Percentiles rank a stretch among this genome's conserved stretches.
Conservation (phyloP, 2,113 vertebrate species). For the Chloropsis cyanopogon region DNA sequence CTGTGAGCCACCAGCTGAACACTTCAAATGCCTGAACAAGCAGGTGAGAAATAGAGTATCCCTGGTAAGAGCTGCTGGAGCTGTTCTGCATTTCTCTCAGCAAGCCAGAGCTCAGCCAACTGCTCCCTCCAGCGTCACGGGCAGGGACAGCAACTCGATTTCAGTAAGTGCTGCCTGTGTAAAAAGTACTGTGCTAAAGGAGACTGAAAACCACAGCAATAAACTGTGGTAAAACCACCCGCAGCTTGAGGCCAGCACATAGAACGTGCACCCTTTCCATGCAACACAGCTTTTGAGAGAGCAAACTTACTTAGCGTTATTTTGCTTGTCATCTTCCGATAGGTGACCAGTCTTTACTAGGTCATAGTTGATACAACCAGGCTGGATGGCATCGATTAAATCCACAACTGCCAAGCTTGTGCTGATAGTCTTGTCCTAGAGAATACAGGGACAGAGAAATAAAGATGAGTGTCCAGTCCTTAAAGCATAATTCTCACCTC, state of each 20-base stretch:
- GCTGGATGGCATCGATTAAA: slow-evolving; percentile 96
- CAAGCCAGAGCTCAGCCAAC: not conserved
- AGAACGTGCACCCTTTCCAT: not conserved
- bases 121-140: not conserved
- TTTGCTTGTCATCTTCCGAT: slow-evolving; percentile 87
- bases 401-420: slow-evolving; percentile 92
- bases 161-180: not conserved
- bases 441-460: not conserved
- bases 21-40: not conserved
- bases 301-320: slow-evolving; percentile 91
- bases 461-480: not conserved
- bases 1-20: not conserved
- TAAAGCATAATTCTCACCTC: not conserved
- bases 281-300: not conserved
- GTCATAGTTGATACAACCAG: slow-evolving; percentile 90
- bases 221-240: not conserved
- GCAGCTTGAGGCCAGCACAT: not conserved
- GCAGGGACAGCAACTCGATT: not conserved
- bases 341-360: slow-evolving; percentile 88
- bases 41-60: not conserved
- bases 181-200: not conserved
- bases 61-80: not conserved
- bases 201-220: not conserved
- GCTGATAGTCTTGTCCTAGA: slow-evolving; percentile 92
- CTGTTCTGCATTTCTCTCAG: not conserved